Evolutionary conservation across 2,888 invertebrate genomes (phyloP), one percentile per base, ranked within the genome.

Genomic region (Morinoia aosen): DNA sequence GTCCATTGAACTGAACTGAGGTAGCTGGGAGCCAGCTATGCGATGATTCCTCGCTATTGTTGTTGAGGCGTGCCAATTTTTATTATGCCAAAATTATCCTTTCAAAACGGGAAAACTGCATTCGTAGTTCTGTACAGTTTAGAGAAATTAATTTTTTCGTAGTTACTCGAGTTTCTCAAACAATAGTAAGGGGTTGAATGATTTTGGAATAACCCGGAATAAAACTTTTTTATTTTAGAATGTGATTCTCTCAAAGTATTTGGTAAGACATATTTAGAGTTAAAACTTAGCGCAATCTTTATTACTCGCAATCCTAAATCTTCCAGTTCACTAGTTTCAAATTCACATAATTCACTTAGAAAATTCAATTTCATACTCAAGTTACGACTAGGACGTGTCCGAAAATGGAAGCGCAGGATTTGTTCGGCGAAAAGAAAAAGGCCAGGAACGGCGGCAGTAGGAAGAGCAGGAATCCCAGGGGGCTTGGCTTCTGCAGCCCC

Each of bases 391-490:
- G 33, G 76, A 76, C 25, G 76, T 76, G 76, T 25, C 76, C 76
- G 25, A 33, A 16, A 76, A 76, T 76, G 76, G 76, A 76, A 76
- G 25, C 33, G 33, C 25, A 33, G 76, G 33, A 76, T 76, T 76
- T 16, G 76, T 16, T 10, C 76, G 10, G 40, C 7, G 93, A 19
- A 93, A 57, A 93, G 16, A 19, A n/a, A 93, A 57, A 57, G 11
- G 10, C 19, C 93, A 93, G 93, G 93, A 33, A 56, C 57, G 57
- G 40, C 57, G 11, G 57, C 93, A 11, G 33, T 39, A 93, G 93
- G 93, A 93, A 93, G 93, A 93, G 58, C 93, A 93, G 93, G 93
- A 93, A 93, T 93, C 93, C 93, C 93, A 93, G 48, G 56, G 91
- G 93, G 93, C 93, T 93, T 93, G 93, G 93, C 93, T 93, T 57